Evolutionary conservation across 2,113 vertebrate genomes (phyloP), one percentile per base, ranked within the genome.

Genomic region (Cairina moschata): DNA sequence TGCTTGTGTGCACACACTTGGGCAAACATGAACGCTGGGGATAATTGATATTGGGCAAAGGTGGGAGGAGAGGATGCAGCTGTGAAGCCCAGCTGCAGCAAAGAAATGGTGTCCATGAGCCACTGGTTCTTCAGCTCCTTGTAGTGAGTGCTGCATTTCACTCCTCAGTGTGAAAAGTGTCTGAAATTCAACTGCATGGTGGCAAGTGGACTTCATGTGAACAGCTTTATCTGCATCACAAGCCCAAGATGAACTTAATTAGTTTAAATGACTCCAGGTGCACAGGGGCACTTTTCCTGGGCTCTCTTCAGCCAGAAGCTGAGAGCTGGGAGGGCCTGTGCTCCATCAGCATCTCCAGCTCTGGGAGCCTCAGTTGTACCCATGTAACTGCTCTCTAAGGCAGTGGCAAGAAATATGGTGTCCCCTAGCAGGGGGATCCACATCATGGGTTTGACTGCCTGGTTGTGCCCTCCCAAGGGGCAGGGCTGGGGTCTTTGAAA

Each of bases 241-340:
- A 36, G 40, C 0, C 34, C 38, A 10, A 0, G 22, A 8, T 8
- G 3, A 66, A 9, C 34, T 83, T 69, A 58, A 44, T 58, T 71
- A 28, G 22, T 67, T 80, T 8, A 36, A 54, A 40, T 18, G 20
- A 34, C 20, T 18, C 7, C 9, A 14, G 11, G 5, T 59, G 26
- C 3, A 3, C 28, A 31, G 8, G 0, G 0, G 22, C 8, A 8
- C 13, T 52, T 63, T 42, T 74, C 2, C 22, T 32, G 6, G 40
- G 50, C 66, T 26, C 1, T 13, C 25, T 22, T 83, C 38, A 56
- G 25, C 28, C 6, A 34, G 77, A 34, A 77, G 21, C 13, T 42
- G 52, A 38, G 32, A 36, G 32, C 31, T 83, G 68, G 50, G 12
- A 3, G 29, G 5, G 7, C 44, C 32, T 44, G 48, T 50, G 14